Percentiles rank a stretch among this genome's conserved stretches.
Evolutionary conservation across 2,888 invertebrate genomes (phyloP).

Genomic region (Amphimallon solstitiale): DNA sequence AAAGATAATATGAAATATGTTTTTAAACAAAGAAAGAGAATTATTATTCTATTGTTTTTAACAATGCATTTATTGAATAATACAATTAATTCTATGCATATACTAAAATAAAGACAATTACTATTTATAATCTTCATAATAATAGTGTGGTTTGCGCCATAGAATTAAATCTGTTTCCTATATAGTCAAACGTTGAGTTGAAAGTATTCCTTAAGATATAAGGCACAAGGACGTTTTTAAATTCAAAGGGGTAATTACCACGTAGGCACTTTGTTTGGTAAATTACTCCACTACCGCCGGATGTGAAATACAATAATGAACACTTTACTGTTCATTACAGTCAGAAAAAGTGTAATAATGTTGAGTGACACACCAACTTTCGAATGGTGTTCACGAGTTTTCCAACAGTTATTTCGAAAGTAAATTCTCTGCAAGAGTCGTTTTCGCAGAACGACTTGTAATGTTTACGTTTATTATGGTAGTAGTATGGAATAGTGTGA

Average conservation of each 20-base stretch:
- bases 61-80: no score
- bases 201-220: neutral
- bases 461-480: constrained; percentile 20
- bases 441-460: constrained; percentile 7
- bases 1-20: no score
- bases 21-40: no score
- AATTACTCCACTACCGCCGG: constrained; percentile 16
- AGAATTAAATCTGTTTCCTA: no score
- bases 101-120: no score
- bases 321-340: neutral
- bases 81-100: no score
- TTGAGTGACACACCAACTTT: neutral
- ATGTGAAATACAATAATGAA: constrained; percentile 28
- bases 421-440: constrained; percentile 19
- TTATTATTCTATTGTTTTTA: no score
- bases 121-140: no score
- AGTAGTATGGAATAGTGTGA: constrained; percentile 4
- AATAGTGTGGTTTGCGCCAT: no score
- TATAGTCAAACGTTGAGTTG: neutral
- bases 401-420: neutral
- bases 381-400: neutral
- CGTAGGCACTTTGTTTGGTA: constrained; percentile 19
- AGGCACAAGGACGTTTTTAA: neutral
- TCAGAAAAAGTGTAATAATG: constrained; percentile 12
- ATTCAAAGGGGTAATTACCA: constrained; percentile 20